phyloP scores from a whole-genome alignment of 2,113 vertebrate genomes.

The Dascyllus trimaculatus region DNA sequence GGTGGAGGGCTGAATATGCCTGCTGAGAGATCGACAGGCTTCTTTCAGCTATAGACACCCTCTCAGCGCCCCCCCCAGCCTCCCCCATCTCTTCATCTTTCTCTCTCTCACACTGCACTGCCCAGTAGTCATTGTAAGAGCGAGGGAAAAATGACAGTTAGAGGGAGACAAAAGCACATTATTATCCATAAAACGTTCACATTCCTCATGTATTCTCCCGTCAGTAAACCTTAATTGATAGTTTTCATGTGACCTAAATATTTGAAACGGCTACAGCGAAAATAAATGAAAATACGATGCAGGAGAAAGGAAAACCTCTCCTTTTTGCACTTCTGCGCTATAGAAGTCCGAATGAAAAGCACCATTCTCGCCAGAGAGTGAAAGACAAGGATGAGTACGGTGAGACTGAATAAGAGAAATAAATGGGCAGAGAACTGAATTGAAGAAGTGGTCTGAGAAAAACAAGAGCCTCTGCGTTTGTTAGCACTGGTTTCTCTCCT shows the following conservation, averaged over 20 bases:
- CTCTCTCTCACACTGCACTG: constrained; percentile 56
- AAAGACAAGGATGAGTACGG: constrained; percentile 24
- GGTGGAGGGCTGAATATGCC: constrained; percentile 72
- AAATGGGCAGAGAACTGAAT: constrained; percentile 4
- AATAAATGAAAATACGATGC: not conserved
- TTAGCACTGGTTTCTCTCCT: constrained; percentile 8
- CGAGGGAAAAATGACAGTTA: constrained; percentile 59
- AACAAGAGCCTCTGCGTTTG: constrained; percentile 23
- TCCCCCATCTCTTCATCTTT: constrained; percentile 64
- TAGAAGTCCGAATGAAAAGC: constrained; percentile 40
- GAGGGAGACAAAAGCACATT: constrained; percentile 66
- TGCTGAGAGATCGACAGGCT: constrained; percentile 87
- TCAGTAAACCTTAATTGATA: constrained; percentile 21
- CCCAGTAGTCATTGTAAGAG: constrained; percentile 62
- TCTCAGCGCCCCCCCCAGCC: constrained; percentile 21
- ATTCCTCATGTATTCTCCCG: constrained; percentile 32
- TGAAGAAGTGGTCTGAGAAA: constrained; percentile 51
- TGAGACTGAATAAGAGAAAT: constrained; percentile 8
- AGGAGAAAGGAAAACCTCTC: constrained; percentile 2
- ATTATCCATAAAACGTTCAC: constrained; percentile 44
- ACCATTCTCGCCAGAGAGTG: constrained; percentile 24
- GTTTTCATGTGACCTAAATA: constrained; percentile 16
- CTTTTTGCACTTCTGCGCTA: constrained; percentile 9
- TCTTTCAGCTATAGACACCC: constrained; percentile 80
- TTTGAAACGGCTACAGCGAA: not conserved